Evolutionary conservation across 2,888 invertebrate genomes (phyloP).

Genomic region (Agriotes lineatus): DNA sequence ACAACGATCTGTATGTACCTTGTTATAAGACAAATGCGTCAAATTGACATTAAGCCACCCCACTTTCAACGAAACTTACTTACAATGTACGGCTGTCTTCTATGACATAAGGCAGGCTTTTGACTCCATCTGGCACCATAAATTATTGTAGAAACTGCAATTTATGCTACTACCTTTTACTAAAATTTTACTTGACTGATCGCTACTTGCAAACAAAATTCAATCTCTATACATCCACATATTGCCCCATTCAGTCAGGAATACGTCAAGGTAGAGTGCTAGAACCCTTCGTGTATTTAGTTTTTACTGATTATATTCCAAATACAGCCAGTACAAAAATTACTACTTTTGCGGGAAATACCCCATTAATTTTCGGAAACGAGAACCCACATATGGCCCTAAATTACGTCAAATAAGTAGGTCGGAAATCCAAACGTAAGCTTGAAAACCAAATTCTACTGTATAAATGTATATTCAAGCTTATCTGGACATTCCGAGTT

Average conservation of each 20-base stretch:
- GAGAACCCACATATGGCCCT: neutral
- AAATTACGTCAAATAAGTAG: no score
- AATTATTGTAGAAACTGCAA: conserved; percentile 3
- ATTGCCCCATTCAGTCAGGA: neutral
- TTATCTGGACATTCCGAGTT: no score
- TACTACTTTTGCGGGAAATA: neutral
- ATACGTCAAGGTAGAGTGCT: neutral
- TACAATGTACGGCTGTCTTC: neutral
- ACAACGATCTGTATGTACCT: no score
- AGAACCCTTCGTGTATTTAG: neutral
- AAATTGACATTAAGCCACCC: no score
- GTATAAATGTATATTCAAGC: no score
- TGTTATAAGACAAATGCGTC: no score
- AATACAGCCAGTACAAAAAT: neutral
- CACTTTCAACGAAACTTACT: no score
- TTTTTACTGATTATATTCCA: neutral
- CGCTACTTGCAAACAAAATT: neutral
- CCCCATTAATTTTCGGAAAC: neutral
- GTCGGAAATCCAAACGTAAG: no score
- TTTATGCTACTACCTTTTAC: neutral
- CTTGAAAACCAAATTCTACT: no score
- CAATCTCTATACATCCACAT: neutral
- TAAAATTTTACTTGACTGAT: neutral
- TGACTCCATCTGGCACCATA: neutral
- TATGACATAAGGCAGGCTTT: neutral